A percentile compares a stretch with the other conserved stretches of the same genome.
phyloP scores from a whole-genome alignment of 2,113 vertebrate species.

The Pardalotus punctatus region DNA sequence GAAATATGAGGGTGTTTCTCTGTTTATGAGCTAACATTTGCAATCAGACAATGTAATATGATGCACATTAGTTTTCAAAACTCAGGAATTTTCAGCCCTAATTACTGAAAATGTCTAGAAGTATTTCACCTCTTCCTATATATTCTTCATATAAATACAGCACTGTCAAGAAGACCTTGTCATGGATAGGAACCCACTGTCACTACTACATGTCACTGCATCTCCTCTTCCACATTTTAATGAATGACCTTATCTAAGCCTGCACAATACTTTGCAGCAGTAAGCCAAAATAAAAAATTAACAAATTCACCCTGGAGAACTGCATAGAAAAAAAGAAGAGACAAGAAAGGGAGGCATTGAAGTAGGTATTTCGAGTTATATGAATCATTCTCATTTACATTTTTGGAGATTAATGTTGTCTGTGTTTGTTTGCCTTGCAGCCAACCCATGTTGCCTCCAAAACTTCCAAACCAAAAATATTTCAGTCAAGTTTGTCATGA shows the following conservation, averaged over 20 bases:
- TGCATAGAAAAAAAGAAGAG: neutral
- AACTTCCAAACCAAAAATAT: neutral
- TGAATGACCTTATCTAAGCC: neutral
- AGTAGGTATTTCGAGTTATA: neutral
- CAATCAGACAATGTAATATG: neutral
- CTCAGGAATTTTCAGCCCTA: neutral
- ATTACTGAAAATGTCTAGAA: neutral
- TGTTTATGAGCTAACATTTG: neutral
- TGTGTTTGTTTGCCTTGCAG: neutral
- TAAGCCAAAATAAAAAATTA: neutral
- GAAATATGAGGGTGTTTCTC: neutral
- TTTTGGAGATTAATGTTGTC: neutral
- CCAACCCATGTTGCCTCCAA: neutral
- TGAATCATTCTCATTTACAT: neutral
- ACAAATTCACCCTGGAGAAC: neutral
- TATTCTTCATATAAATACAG: neutral
- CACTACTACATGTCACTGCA: neutral
- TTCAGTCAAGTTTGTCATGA: neutral
- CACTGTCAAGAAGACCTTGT: neutral
- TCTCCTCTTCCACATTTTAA: neutral
- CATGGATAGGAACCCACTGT: accelerated
- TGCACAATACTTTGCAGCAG: neutral
- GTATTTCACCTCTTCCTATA: neutral
- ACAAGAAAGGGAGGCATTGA: neutral
- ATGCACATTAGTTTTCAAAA: neutral